Conservation (phyloP, 2,888 invertebrate species). For the Drosophila helvetica region DNA sequence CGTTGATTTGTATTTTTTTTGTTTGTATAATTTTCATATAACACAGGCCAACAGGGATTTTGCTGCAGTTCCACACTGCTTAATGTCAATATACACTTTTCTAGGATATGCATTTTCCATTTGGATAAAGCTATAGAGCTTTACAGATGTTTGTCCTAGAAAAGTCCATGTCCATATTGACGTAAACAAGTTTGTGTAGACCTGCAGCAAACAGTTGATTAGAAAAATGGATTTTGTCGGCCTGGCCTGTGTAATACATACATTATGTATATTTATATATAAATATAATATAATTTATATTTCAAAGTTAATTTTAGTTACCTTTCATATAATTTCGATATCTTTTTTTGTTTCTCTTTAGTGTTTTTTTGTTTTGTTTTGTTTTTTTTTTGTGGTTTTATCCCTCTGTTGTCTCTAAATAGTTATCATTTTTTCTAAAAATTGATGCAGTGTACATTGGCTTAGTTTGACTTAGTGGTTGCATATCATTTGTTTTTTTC, state of each 20-base stretch:
- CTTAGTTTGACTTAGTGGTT: slow-evolving; percentile 47
- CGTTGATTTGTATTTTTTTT: slow-evolving; percentile 33
- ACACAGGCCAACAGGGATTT: background rate
- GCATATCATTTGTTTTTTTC: slow-evolving; percentile 14
- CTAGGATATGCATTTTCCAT: no score
- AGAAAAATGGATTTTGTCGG: no score
- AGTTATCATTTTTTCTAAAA: slow-evolving; percentile 38
- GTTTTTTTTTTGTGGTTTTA: background rate
- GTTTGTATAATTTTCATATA: slow-evolving; percentile 12
- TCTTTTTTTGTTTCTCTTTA: slow-evolving; percentile 20
- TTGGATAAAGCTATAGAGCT: no score
- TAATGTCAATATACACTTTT: background rate
- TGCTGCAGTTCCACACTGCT: background rate
- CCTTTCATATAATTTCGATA: slow-evolving; percentile 30
- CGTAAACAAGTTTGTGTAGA: background rate
- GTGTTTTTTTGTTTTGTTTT: background rate
- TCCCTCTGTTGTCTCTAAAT: background rate
- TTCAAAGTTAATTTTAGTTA: slow-evolving; percentile 27
- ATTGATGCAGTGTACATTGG: slow-evolving; percentile 53
- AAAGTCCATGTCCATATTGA: no score
- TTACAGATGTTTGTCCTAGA: no score
- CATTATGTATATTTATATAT: background rate
- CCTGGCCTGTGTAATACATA: background rate
- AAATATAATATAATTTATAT: slow-evolving; percentile 27
- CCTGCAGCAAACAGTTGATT: no score